Evolutionary conservation across 2,113 vertebrate genomes (phyloP).

Genomic region (Hyaena hyaena): DNA sequence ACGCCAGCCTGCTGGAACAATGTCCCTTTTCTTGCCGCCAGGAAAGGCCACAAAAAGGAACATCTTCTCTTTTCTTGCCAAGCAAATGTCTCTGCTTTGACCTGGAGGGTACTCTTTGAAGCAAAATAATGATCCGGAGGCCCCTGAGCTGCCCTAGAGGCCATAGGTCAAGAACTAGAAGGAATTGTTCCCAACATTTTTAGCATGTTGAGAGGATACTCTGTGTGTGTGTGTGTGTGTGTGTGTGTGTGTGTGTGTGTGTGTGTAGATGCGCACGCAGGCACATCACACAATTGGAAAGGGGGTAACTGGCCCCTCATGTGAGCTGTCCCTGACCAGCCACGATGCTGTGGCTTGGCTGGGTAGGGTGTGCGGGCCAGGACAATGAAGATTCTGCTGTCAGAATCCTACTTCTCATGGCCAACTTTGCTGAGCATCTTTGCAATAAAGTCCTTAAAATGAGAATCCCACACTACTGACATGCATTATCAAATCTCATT

Average conservation of each 20-base stretch:
- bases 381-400: background rate
- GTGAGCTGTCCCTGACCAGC: background rate
- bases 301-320: background rate
- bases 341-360: background rate
- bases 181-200: background rate
- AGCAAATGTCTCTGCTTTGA: slow-evolving; percentile 54
- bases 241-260: background rate
- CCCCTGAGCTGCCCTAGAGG: background rate
- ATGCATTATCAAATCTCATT: background rate
- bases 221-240: background rate
- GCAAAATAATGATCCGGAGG: slow-evolving; percentile 17
- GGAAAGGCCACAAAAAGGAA: slow-evolving; percentile 50
- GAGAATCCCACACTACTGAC: background rate
- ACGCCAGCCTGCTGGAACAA: slow-evolving; percentile 63
- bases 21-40: background rate
- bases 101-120: slow-evolving; percentile 35
- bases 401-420: background rate
- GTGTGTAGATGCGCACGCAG: background rate
- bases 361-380: background rate
- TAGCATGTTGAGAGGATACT: background rate
- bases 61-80: slow-evolving; percentile 68
- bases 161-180: background rate
- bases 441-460: background rate
- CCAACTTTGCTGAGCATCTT: background rate
- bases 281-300: background rate